Conservation (phyloP, 2,113 vertebrate genomes). For the Ptychochromis oligacanthus region DNA sequence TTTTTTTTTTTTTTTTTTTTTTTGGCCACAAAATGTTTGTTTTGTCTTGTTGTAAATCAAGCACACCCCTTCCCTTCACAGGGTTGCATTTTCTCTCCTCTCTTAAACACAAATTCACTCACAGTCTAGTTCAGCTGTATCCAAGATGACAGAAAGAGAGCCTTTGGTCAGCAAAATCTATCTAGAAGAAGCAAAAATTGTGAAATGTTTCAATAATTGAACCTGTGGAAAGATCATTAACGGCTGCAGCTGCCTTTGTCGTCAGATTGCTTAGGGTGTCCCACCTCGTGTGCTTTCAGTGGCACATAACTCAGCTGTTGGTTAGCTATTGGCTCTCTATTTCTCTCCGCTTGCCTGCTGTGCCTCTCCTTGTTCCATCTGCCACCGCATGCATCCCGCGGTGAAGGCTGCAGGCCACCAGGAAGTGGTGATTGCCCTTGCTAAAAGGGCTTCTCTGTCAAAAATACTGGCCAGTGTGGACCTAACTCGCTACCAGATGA, state of each 20-base stretch:
- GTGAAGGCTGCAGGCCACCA: not conserved
- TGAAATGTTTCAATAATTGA: not conserved
- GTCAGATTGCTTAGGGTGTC: not conserved
- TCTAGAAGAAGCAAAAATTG: not conserved
- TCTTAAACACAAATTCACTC: not conserved
- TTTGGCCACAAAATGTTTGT: not conserved
- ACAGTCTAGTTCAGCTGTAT: not conserved
- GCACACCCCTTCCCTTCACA: not conserved
- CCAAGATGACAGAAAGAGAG: not conserved
- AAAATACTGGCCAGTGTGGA: not conserved
- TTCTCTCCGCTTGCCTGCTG: not conserved
- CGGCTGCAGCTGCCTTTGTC: not conserved
- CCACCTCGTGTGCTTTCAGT: not conserved
- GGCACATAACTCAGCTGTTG: not conserved
- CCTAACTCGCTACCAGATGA: not conserved
- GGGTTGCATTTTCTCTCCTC: no score
- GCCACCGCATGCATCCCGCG: fast-evolving
- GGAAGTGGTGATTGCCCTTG: not conserved
- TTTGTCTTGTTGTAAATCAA: not conserved
- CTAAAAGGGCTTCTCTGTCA: not conserved
- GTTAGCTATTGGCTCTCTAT: not conserved
- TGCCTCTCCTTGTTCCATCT: not conserved
- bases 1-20: not conserved
- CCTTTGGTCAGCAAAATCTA: not conserved
- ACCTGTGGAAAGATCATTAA: not conserved